Base-by-base conservation (phyloP, 2,113 vertebrate species). In the Dicrurus megarhynchus region DNA sequence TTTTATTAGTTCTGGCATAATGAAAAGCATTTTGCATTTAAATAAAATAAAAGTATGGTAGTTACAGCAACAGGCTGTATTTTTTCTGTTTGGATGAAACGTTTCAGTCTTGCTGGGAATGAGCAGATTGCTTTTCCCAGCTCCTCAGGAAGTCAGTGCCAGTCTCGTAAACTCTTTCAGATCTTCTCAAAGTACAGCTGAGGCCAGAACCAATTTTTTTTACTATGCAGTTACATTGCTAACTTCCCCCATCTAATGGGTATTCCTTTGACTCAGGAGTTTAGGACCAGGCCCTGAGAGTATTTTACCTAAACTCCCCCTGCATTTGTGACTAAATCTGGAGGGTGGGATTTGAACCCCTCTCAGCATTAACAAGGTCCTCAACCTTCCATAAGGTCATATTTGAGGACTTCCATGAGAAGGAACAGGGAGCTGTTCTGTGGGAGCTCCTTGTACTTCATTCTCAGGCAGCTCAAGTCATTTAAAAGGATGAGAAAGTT, bases 401-500 rank as follows among this genome's bases (percentile, higher is more conserved):
- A 0, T 26, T 49, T 64, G 77, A 91, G 73, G 65, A 49, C 19
- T 47, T 91, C 68, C 50, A 24, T 92, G 93, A 93, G 93, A 94
- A 93, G 76, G 49, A 89, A 14, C 44, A 52, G 84, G 33, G 73
- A 74, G 15, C 39, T 87, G 17, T 75, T 95, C 61, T 59, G 84
- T 95, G 94, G 89, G 69, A 94, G 73, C 76, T 84, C 30, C 60
- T 68, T 27, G 22, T 39, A 1, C 87, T 84, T 88, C 27, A 67
- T 95, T 97, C 94, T 97, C 96, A 97, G 89, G 96, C 68, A 96
- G 49, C 85, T 93, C 67, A 53, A 93, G 94, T 73, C 0, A 2
- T 94, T 96, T 89, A 53, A 81, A 93, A 81, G 86, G 92, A 86
- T 95, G 96, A 96, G 96, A 97, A 97, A 94, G 95, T 87, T 42